Base-by-base conservation (phyloP, 1,140 invertebrate species). In the Samia ricini region DNA sequence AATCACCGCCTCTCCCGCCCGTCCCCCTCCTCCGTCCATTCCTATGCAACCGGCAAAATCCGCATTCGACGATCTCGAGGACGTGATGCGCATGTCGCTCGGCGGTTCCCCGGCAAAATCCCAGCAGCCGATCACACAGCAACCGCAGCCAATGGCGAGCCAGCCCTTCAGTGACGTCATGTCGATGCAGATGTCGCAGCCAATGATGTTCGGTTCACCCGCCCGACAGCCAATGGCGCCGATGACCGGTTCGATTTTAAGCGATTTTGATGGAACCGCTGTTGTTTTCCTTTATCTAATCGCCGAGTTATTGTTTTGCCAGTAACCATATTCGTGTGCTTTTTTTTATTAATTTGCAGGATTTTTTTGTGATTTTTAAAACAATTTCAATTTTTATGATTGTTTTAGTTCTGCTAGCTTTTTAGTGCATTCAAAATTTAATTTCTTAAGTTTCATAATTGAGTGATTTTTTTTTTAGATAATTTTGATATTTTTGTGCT, bases 21-120 rank as follows among this genome's bases (percentile, higher is more conserved):
- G 91, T 67, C 90, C 90, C 19, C 77, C 77, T 22, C 79, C 85
- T 48, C 81, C 89, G 49, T 69, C 84, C 22, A 68, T 84, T 64
- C 78, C 89, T 51, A 69, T 83, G 55, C 83, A 91, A 56, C 87
- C 91, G 24, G 23, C 15, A 55, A 94, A 94, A 77, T 94, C 92
- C 72, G 94, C 94, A 20, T 93, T 95, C 76, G 94, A 95, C 71
- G 94, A 95, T 77, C 88, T 95, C 42, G 94, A 95, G 77, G 93
- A 94, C 77, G 93, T 92, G 64, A 95, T 95, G 81, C 88, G 93
- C 18, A 93, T 93, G 91, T 93, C 93, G 55, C 91, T 94, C 74
- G 93, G 93, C 60, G 92, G 92, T 48, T 93, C 93, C 66, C 93
- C 94, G 12, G 92, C 93, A 26, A 88, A 88, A 64, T 67, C 93